Evolutionary conservation across 2,888 invertebrate genomes (phyloP), one percentile per base, ranked within the genome.

Genomic region (Erebia palarica): DNA sequence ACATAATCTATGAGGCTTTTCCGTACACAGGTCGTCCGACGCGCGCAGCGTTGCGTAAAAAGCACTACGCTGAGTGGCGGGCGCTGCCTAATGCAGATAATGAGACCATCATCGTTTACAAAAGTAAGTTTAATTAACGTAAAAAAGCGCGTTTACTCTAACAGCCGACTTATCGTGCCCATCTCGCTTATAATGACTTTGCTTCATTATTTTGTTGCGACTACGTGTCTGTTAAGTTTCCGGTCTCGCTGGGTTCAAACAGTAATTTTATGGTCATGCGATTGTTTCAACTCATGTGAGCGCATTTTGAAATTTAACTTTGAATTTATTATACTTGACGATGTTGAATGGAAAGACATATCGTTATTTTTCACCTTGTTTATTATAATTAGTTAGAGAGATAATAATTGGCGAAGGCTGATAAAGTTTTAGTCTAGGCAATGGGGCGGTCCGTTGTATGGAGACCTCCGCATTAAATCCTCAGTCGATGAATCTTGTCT

Each of bases 101-200:
- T 88, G 86, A 87, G 86, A 85, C 86, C 88, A 86, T 89, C 87
- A 88, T 87, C 89, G 89, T 92, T 92, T 92, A 91, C 88, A 88
- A 86, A 90, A 88, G 86, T 87, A 86, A 89, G 90, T 91, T 92
- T 93, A 92, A 93, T 93, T 92, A 93, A 92, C 89, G 92, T 92
- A 90, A 92, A 91, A 88, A 91, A 90, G 90, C 86, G 82, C 92
- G 90, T 91, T 92, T 92, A 92, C 86, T 88, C 84, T 88, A 90
- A 88, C 89, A 86, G 89, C 82, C 64, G 64, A 63, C 57, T 64
- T 57, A 69, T 64, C 63, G 63, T 69, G 64, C 69, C 69, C 64
- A 69, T 69, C 64, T 89, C 71, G 57, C 63, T 71, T 73, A 90
- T 91, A 89, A 92, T 91, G 86, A 91, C 87, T 91, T 88, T 91